Evolutionary conservation across 2,888 invertebrate species (phyloP), one percentile per base, ranked within the genome.

Genomic region (Apantesis nais): DNA sequence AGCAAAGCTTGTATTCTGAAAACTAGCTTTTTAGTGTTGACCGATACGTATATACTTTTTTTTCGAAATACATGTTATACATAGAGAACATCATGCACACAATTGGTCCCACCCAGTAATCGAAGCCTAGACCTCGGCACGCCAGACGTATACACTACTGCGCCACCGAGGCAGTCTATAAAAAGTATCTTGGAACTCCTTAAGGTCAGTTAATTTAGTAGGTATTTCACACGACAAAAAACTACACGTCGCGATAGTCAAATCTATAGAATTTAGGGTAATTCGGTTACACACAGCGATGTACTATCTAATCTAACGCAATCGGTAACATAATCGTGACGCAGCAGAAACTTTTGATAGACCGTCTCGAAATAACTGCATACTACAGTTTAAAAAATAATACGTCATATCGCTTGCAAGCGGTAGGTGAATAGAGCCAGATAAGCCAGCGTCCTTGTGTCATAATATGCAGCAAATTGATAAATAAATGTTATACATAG

Each of bases 291-390:
- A 55, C 52, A 55, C 52, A 12, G 8, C 25, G 12, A 25, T 11
- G 52, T 55, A 55, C 34, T 81, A 82, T 83, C 81, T 86, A 79
- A 85, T 87, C 85, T 68, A 34, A 74, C 72, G 75, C 77, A 77
- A 82, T 84, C 80, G 77, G 69, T 78, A 85, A 81, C 81, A 76
- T 67, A 85, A 84, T 86, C 84, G 83, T 84, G 83, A 80, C 82
- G 80, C 80, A 76, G 75, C 74, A 69, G 70, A 39, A 63, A 58
- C 48, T 63, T 71, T 60, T 71, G 68, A 71, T 72, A 78, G 66
- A 63, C 62, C 65, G 63, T 64, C 65, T 41, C 34, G n/a, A 72
- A 68, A 71, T 67, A 69, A 34, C 41, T 44, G 29, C 34, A 41
- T 25, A 62, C 39, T 62, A 62, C 37, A 66, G 41, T 29, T 39